Evolutionary conservation across 1,140 invertebrate genomes (phyloP), one percentile per base, ranked within the genome.

Genomic region (Pemphigus obesinymphae): DNA sequence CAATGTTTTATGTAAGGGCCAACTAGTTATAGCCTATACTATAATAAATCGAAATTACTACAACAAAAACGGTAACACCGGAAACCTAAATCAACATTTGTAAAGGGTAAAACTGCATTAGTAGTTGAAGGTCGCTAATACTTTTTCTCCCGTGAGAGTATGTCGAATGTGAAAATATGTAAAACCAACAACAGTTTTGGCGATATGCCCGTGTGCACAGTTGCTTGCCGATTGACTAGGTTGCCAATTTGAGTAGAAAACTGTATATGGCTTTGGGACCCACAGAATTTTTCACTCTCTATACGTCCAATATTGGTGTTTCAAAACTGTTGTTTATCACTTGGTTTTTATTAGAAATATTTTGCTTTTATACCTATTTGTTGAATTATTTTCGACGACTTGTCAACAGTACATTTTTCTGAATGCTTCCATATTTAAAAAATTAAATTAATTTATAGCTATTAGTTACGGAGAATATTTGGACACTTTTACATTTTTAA

Each of bases 181-280:
- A 70, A 70, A 43, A 70, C 20, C 66, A 37, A 43, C 66, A 26
- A 70, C 37, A 15, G 11, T 70, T 70, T 70, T 70, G 66, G 66
- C 37, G n/a, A 70, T 23, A 43, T 70, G 66, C 66, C 66, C n/a
- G 5, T n/a, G n/a, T 43, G 66, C 34, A 43, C 40, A 70, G 66
- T n/a, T 43, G 66, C 43, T 70, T 26, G 11, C 20, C 66, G 66
- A 70, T 70, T 70, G 66, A 70, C n/a, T 70, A 13, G 11, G 66
- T 43, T 70, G 66, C 66, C 66, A 70, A 70, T 70, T 70, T 45
- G 5, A 70, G 66, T 26, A 13, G 37, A 70, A 6, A 43, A 26
- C 37, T 6, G 37, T 70, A 43, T 70, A 37, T 10, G 13, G 37
- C 37, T 43, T 43, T 70, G 66, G 66, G 37, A 26, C 15, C 4